These are phyloP conservation scores for Crematogaster levior DNA, from an alignment of 2,888 invertebrate species.

Conservation along the genomic window DNA sequence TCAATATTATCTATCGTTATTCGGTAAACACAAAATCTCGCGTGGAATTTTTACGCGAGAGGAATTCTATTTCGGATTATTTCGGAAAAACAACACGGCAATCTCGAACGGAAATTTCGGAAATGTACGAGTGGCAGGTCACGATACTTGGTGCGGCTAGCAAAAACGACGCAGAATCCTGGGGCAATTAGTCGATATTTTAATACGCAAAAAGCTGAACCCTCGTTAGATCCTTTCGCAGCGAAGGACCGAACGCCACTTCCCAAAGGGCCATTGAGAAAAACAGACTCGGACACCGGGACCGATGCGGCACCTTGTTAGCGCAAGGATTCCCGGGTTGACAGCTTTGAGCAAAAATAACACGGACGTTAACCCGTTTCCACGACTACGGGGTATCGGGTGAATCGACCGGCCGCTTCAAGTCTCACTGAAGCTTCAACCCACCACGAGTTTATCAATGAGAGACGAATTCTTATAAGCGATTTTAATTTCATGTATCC, in stretches of 20 bases:
- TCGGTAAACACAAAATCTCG: neutral
- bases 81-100: conserved; percentile 9
- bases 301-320: conserved; percentile 85
- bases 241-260: conserved; percentile 72
- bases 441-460: conserved; percentile 17
- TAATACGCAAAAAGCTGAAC: conserved; percentile 84
- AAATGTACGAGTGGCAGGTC: conserved; percentile 68
- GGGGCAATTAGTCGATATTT: conserved; percentile 86
- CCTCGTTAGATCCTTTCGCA: conserved; percentile 81
- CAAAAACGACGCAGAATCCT: conserved; percentile 83
- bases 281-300: conserved; percentile 78
- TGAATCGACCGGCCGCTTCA: conserved; percentile 30
- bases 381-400: conserved; percentile 14
- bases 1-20: neutral
- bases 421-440: neutral
- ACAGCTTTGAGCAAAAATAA: conserved; percentile 83
- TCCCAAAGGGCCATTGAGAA: conserved; percentile 77
- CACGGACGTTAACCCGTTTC: conserved; percentile 83
- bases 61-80: neutral
- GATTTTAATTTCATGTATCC: conserved; percentile 4
- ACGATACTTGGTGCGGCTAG: conserved; percentile 55
- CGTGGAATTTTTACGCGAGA: neutral
- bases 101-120: conserved; percentile 50
- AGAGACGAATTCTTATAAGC: conserved; percentile 8
- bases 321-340: conserved; percentile 83